Conservation (phyloP, 2,113 vertebrate genomes). For the Empidonax traillii region DNA sequence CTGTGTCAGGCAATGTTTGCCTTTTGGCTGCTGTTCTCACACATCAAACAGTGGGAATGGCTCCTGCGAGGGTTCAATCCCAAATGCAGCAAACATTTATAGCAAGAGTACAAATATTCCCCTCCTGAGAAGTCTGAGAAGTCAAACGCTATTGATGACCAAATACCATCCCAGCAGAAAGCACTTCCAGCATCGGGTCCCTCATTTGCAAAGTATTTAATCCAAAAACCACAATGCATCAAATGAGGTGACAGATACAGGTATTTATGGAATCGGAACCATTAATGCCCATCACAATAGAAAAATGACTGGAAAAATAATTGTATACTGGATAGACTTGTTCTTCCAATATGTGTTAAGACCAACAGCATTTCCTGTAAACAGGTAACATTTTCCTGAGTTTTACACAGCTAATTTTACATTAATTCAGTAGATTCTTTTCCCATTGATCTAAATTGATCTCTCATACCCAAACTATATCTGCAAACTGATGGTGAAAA, state of each 20-base stretch:
- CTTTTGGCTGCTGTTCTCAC: not conserved
- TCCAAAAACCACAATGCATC: not conserved
- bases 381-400: not conserved
- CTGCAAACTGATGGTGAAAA: not conserved
- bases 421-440: not conserved
- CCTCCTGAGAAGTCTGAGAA: not conserved
- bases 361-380: not conserved
- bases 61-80: not conserved
- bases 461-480: not conserved
- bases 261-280: not conserved
- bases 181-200: not conserved
- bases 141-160: not conserved
- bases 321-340: not conserved
- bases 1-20: not conserved
- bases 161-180: not conserved
- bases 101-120: not conserved
- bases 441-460: not conserved
- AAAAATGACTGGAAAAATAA: not conserved
- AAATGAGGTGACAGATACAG: not conserved
- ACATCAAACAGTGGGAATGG: accelerated
- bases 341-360: not conserved
- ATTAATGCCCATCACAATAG: not conserved
- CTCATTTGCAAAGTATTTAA: not conserved
- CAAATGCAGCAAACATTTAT: not conserved
- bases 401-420: not conserved